Evolutionary conservation across 2,888 invertebrate genomes (phyloP).

Genomic region (Zeuzera pyrina): DNA sequence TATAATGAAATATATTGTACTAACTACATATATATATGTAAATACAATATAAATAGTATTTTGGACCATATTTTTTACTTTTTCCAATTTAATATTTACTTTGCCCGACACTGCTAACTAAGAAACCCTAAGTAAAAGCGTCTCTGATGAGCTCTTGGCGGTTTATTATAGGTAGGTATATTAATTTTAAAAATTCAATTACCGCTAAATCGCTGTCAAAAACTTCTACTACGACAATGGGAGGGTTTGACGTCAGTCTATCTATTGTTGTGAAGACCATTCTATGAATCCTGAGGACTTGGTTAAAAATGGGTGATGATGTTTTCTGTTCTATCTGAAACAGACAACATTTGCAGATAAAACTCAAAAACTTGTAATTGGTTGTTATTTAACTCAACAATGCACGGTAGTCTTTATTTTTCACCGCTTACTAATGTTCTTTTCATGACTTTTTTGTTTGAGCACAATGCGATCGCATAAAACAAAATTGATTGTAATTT

Average conservation of each 20-base stretch:
- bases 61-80: too few species aligned
- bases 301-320: conserved; percentile 39
- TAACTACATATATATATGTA: too few species aligned
- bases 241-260: conserved; percentile 39
- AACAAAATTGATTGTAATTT: too few species aligned
- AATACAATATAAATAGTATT: too few species aligned
- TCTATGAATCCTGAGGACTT: conserved; percentile 36
- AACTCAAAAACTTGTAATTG: not conserved
- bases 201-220: conserved; percentile 38
- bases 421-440: too few species aligned
- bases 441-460: too few species aligned
- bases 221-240: conserved; percentile 53
- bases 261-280: conserved; percentile 29
- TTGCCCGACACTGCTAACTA: not conserved
- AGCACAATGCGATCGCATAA: too few species aligned
- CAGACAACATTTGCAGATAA: conserved; percentile 1
- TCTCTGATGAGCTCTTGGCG: not conserved
- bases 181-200: conserved; percentile 16
- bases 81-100: too few species aligned
- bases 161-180: not conserved
- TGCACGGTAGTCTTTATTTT: too few species aligned
- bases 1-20: too few species aligned
- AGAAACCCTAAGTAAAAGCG: not conserved
- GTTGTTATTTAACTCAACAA: too few species aligned
- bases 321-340: conserved; percentile 29